Base-by-base conservation (phyloP, 92 coral and sea anemone species). In the Epizoanthus scotinus region DNA sequence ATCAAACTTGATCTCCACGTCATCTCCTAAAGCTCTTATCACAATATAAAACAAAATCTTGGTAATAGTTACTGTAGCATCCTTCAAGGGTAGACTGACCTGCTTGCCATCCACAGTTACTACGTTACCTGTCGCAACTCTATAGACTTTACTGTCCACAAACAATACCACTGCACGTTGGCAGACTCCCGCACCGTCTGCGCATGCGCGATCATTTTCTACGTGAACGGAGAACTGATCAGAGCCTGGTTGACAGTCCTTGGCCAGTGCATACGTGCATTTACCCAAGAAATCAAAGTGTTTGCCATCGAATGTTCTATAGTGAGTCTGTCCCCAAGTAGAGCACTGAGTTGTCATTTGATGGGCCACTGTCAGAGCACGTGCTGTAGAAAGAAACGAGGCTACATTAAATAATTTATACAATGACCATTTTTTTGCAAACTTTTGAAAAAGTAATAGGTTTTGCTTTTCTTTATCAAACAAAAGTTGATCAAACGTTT, bases 1-100 rank as follows among this genome's bases (percentile, higher is more conserved):
- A 61, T 91, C 95, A 78, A 87, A 91, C 64, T 78, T 86, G 40
- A 91, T 78, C 58, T 83, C 91, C 1, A 91, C 12, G 25, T 91
- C 95, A 77, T 88, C 83, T 6, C 91, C 91, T 82, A 67, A 86
- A n/a, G 92, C 92, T 21, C 91, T 79, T 27, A 91, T 59, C 19
- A 91, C 66, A n/a, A 84, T 64, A 49, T 88, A 88, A 34, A 75
- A 61, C 18, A 81, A 40, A 10, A 91, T 80, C 44, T 77, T 91
- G 5, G 84, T 67, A 53, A 91, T 83, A 5, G 83, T 67, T 0
- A 91, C 87, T 13, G 72, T 82, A 28, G 89, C 79, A 63, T 91
- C 92, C 68, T 88, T 88, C 26, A 88, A 73, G 4, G 95, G 95
- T n/a, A 88, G 71, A 53, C 78, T 18, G 12, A 85, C 85, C 18